Evolutionary conservation across 2,113 vertebrate genomes (phyloP), one percentile per base, ranked within the genome.

Genomic region (Dunckerocampus dactyliophorus): DNA sequence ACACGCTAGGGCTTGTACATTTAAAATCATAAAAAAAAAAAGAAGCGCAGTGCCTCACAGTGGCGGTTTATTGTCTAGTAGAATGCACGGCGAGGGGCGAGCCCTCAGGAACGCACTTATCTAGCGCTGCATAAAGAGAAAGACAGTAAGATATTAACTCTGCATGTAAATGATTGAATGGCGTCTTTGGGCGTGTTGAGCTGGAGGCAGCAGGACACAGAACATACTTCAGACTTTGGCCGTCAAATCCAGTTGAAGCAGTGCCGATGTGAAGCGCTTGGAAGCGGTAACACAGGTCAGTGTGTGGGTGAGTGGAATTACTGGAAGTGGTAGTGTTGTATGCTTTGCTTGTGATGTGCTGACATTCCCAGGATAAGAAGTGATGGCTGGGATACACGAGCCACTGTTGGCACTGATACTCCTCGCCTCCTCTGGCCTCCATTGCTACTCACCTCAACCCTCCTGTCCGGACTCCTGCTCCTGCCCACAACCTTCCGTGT

Each of bases 121-220:
- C 62, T 63, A 5, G 31, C 52, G 56, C 58, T 45, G 24, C 37
- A 51, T 19, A 4, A 19, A 31, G 10, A 46, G 19, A 20, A 39
- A 76, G 28, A 62, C 65, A 49, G 88, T 90, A 77, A 91, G 77
- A 75, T 69, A 89, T 91, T 90, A 89, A 90, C 90, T 47, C 9
- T n/a, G 21, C 8, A 0, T 72, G 83, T 90, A 78, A 90, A 85
- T 88, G 82, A 85, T 86, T 88, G 67, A 74, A 63, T 51, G 54
- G 9, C 47, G 42, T 70, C 49, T 65, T 39, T 52, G 71, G 74
- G 57, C 21, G 2, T 59, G 28, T 79, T 48, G 65, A 66, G 61
- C 54, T 62, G 17, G 56, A 72, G 65, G 8, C 67, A 71, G 76
- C 80, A 21, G 45, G 74, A 71, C 52, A 59, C 80, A 21, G 45